Base-by-base conservation (phyloP, 2,113 vertebrate species). In the Pipra filicauda region DNA sequence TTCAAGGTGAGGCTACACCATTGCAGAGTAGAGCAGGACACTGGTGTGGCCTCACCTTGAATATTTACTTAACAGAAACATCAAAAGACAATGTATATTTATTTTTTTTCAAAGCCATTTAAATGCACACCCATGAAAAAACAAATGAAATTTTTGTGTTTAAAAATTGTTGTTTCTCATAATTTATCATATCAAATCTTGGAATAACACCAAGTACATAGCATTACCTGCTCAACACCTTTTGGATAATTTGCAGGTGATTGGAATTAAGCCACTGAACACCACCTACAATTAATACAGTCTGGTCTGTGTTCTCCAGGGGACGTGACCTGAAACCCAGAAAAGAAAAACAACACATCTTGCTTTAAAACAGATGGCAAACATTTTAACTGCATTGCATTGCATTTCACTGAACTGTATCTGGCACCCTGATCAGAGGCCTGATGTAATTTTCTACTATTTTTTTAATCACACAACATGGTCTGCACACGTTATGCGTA, bases 191-290 rank as follows among this genome's bases (percentile, higher is more conserved):
- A 76, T 77, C 10, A 70, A 80, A 71, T 51, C 59, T 27, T 57
- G 46, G 37, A 61, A 69, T 57, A 82, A 66, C 23, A 89, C 16
- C 69, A 88, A 88, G 31, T 61, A 44, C 39, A 46, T 66, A 81
- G 31, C 21, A 19, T 78, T 97, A 94, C 99, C 99, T 99, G 87
- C 98, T 97, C 84, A 99, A 97, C 77, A 99, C 98, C 55, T 98
- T 98, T 59, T 97, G 98, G 92, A 99, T 98, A 77, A 98, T 99
- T 93, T 97, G 98, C 95, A 99, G 97, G 89, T 99, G 99, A 95
- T 98, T 97, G 59, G 97, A 97, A 97, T 98, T 99, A 70, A 99
- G 98, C 99, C 99, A 99, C 96, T 99, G 99, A 95, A 99, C 99
- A 44, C 99, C 99, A 78, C 99, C 99, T 97, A 98, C 98, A 80